Base-by-base conservation (phyloP, 2,113 vertebrate species). In the Chionis minor region DNA sequence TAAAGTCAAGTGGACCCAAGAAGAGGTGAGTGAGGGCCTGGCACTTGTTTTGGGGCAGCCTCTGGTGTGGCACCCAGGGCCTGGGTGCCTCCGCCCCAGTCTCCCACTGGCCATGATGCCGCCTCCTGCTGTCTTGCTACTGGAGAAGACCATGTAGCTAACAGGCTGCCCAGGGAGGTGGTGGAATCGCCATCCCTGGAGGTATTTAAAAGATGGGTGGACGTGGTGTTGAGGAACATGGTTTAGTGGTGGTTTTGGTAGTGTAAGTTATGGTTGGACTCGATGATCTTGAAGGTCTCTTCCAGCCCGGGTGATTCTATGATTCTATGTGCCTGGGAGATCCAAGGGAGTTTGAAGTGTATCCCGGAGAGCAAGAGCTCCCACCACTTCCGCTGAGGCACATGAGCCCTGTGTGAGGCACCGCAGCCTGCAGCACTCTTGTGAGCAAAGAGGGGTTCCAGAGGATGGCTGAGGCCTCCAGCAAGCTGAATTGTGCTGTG, bases 1-100 rank as follows among this genome's bases (percentile, higher is more conserved):
- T 58, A 99, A 99, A 96, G 98, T 99, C 93, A 99, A 99, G 74
- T 99, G 99, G 99, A 99, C 99, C 0, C 98, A 98, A 7, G 99
- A 99, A 71, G 99, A 99, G 99, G 99, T 99, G 93, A 97, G 98
- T 93, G 92, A 58, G 49, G 70, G 70, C 44, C 12, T 0, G 8
- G 22, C 7, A 8, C 17, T 32, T 58, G 12, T 44, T n/a, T 44
- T 71, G 70, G 65, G 12, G 5, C 42, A 30, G 49, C 4, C 10
- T 38, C 70, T 88, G 79, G 10, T 23, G 10, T 23, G 56, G 78
- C 61, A 81, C 32, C 12, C 1, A 2, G 17, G 42, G 49, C 45
- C 71, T 44, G 26, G 30, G 17, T 67, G 35, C 5, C 12, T 71
- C 44, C 70, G 44, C 14, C 32, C 13, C 26, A 54, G 58, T 85